Evolutionary conservation across 2,113 vertebrate species (phyloP), one percentile per base, ranked within the genome.

Genomic region (Baryphthengus martii): DNA sequence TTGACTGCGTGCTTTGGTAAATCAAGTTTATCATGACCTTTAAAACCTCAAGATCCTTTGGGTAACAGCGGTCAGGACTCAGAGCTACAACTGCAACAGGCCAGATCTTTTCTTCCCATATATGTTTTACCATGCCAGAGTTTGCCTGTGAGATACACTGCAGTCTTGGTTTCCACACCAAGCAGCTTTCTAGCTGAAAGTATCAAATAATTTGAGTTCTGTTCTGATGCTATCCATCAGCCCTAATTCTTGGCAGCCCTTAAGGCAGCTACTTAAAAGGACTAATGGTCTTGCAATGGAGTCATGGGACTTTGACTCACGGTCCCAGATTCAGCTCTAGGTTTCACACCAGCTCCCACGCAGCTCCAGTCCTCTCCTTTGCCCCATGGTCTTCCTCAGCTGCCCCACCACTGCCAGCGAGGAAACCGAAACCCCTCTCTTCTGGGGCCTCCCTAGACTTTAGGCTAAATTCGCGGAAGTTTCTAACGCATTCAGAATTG

Each of bases 281-380:
- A 59, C 90, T 87, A 86, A 89, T 87, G 90, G 82, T 87, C 93
- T 76, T 58, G 92, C 90, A 70, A 33, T 58, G 59, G 93, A 95
- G 95, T 96, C 95, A 94, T 89, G 86, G 80, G 95, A 94, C 86
- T 85, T 97, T 94, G 95, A 97, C 83, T 95, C 95, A 96, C 4
- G 2, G 90, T 39, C 61, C 79, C 73, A 72, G 78, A 66, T 72
- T 63, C 88, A 77, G 85, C 87, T 96, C 82, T 55, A 76, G 63
- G 87, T 94, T 85, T 91, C 59, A 70, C 55, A 89, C 37, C 84
- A 82, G 70, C 33, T 58, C 72, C 47, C 20, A 12, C 3, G 0
- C n/a, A 13, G 66, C 49, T 39, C 33, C 74, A 53, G 47, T 37
- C 33, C 35, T 35, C 44, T 59, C 37, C 53, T 77, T 31, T 71